These are phyloP conservation scores for Bubo scandiacus DNA, from an alignment of 2,113 vertebrate species.

Conservation along the genomic window DNA sequence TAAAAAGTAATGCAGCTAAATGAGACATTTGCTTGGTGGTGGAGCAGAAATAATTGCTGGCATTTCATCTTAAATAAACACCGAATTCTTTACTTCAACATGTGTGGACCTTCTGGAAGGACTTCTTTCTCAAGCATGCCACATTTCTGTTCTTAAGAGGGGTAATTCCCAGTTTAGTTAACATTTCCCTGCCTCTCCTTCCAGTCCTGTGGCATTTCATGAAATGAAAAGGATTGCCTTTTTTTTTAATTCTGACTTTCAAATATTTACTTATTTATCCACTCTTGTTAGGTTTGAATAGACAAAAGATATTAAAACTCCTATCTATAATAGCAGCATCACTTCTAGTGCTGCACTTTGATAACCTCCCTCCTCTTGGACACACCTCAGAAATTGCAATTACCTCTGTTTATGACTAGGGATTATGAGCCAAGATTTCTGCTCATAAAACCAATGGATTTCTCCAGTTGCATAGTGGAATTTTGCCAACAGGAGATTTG, in stretches of 20 bases:
- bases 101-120: neutral
- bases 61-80: neutral
- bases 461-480: neutral
- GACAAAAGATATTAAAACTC: neutral
- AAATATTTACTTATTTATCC: neutral
- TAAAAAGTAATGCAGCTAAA: neutral
- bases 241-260: neutral
- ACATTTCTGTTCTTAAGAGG: neutral
- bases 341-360: neutral
- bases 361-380: neutral
- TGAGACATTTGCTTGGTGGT: neutral
- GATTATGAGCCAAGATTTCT: neutral
- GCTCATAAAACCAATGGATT: neutral
- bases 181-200: neutral
- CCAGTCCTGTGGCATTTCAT: neutral
- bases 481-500: slow-evolving; percentile 13
- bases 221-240: neutral
- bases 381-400: neutral
- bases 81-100: neutral
- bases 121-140: neutral
- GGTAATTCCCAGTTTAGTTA: neutral
- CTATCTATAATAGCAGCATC: neutral
- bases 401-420: neutral
- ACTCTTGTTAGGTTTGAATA: neutral
- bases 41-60: neutral